phyloP scores from a whole-genome alignment of 1,140 invertebrate genomes.

The Trissolcus basalis region DNA sequence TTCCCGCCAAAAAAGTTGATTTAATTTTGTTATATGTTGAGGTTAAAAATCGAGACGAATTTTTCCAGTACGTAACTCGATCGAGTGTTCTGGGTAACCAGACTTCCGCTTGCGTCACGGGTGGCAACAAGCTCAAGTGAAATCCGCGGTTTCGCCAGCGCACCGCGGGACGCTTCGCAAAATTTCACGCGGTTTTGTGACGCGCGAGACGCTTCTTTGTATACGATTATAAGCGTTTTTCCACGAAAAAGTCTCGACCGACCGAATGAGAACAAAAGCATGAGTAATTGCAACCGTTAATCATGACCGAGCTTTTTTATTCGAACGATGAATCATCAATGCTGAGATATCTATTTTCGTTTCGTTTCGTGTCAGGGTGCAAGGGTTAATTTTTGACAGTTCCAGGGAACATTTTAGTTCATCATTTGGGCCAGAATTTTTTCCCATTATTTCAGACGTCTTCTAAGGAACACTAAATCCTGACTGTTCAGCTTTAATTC shows the following conservation, averaged over 20 bases:
- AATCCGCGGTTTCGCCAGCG: constrained; percentile 14
- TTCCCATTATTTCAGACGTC: too few species aligned
- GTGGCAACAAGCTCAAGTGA: background rate
- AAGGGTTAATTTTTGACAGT: constrained; percentile 6
- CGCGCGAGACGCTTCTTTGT: constrained; percentile 16
- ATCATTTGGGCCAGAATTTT: background rate
- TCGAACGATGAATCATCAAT: constrained; percentile 15
- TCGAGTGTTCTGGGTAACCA: constrained; percentile 13
- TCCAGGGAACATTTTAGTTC: too few species aligned
- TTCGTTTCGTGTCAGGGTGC: constrained; percentile 12
- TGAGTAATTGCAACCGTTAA: constrained; percentile 35
- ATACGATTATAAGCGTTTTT: constrained; percentile 11
- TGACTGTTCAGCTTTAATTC: too few species aligned
- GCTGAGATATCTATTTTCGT: constrained; percentile 19
- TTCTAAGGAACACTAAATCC: too few species aligned
- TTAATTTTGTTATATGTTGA: background rate
- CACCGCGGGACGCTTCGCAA: constrained; percentile 18
- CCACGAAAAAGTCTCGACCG: constrained; percentile 12
- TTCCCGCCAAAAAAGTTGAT: background rate
- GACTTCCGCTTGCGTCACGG: constrained; percentile 19
- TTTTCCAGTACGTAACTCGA: too few species aligned
- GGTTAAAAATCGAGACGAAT: too few species aligned
- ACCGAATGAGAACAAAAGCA: constrained; percentile 36
- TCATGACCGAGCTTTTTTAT: constrained; percentile 20
- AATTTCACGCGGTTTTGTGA: constrained; percentile 21